Evolutionary conservation across 2,113 vertebrate genomes (phyloP).

Genomic region (Semnornis frantzii): DNA sequence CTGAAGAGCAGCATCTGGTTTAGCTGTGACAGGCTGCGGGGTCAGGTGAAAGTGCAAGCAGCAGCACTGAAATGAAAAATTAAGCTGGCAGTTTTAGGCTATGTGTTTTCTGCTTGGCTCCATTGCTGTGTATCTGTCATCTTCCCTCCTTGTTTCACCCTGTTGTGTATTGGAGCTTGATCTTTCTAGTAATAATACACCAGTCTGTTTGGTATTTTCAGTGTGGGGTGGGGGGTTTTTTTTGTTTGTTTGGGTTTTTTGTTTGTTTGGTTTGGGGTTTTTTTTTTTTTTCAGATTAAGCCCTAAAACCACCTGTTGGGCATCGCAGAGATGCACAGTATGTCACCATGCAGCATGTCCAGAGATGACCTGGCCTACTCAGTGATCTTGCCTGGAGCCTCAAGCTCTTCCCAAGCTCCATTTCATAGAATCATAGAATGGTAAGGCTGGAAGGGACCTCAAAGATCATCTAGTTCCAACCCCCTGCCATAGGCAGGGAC

Average conservation of each 20-base stretch:
- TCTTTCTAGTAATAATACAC: slow-evolving; percentile 39
- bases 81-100: background rate
- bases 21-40: background rate
- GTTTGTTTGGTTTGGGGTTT: too few relatives aligned
- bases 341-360: background rate
- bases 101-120: background rate
- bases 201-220: background rate
- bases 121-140: background rate
- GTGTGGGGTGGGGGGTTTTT: slow-evolving; percentile 4
- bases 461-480: too few relatives aligned
- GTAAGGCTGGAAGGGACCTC: too few relatives aligned
- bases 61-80: background rate
- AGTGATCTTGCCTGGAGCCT: background rate
- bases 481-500: too few relatives aligned
- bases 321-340: background rate
- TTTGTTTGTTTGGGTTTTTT: too few relatives aligned
- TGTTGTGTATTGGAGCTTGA: background rate
- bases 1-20: slow-evolving; percentile 23
- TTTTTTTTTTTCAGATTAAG: background rate
- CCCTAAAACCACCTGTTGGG: background rate
- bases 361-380: slow-evolving; percentile 5
- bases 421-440: background rate
- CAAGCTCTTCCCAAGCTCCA: background rate
- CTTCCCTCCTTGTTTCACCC: background rate
- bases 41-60: background rate